Evolutionary conservation across 92 coral and sea anemone genomes (phyloP).

Genomic region (Zoanthus gigantus): DNA sequence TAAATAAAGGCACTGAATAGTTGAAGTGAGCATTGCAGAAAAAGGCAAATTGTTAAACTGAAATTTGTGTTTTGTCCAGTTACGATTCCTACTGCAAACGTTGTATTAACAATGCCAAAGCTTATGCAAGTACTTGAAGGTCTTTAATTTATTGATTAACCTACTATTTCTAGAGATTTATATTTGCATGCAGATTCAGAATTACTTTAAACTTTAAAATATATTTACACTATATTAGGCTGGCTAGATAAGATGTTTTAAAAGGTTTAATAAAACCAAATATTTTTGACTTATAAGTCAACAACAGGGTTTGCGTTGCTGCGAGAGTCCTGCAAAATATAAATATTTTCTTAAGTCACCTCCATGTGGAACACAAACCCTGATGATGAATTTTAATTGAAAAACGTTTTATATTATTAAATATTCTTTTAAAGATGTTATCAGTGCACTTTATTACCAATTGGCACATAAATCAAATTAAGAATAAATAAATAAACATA

Average conservation of each 20-base stretch:
- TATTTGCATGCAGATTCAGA: no score
- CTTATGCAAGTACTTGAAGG: no score
- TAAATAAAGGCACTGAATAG: not conserved
- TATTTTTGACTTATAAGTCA: not conserved
- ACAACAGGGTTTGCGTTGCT: not conserved
- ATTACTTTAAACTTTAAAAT: no score
- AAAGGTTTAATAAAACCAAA: slow-evolving; percentile 1
- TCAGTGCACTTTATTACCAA: no score
- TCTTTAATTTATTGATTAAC: no score
- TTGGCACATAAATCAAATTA: no score
- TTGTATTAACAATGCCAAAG: no score
- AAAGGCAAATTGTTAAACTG: no score
- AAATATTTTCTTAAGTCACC: not conserved
- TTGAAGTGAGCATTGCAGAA: slow-evolving; percentile 5
- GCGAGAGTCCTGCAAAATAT: not conserved
- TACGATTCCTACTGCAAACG: no score
- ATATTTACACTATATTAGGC: not conserved
- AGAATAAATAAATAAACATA: no score
- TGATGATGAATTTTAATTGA: not conserved
- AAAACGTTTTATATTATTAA: not conserved
- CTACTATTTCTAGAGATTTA: no score
- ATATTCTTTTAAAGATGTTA: not conserved
- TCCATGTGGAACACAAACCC: slow-evolving; percentile 1
- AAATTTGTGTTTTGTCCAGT: no score
- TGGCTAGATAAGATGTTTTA: not conserved